phyloP scores from a whole-genome alignment of 2,888 invertebrate genomes.

The Sipha maydis region DNA sequence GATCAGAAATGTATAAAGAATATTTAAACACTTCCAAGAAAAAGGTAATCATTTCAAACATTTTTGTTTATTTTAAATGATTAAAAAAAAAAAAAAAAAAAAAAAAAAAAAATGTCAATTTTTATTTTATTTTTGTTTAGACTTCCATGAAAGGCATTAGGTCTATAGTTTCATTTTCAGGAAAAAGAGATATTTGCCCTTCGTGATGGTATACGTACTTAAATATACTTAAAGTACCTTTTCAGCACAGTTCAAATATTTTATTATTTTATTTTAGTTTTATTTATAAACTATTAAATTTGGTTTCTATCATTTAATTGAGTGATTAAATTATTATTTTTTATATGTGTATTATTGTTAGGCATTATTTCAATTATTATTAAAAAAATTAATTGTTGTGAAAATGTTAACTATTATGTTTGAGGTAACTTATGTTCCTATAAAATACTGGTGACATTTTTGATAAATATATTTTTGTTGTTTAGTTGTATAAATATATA shows the following conservation, averaged over 20 bases:
- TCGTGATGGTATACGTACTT: conserved; percentile 49
- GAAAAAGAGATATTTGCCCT: conserved; percentile 60
- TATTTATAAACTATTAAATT: conserved; percentile 14
- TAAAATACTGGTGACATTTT: conserved; percentile 49
- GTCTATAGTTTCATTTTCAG: conserved; percentile 83
- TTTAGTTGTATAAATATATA: conserved; percentile 27
- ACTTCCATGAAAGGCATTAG: conserved; percentile 87
- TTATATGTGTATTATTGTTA: conserved; percentile 12
- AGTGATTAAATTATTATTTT: conserved; percentile 43
- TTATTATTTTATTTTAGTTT: conserved; percentile 24
- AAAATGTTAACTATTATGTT: conserved; percentile 56
- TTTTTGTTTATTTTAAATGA: conserved; percentile 38
- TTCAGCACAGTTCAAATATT: conserved; percentile 50
- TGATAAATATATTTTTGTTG: conserved; percentile 55
- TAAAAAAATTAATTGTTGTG: conserved; percentile 35
- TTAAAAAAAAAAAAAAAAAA: background rate
- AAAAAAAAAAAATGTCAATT: background rate
- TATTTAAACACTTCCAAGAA: conserved; percentile 95
- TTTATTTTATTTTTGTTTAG: conserved; percentile 70
- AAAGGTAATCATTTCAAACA: conserved; percentile 76
- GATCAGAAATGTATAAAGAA: conserved; percentile 99
- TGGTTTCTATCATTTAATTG: conserved; percentile 19
- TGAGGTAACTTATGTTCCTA: conserved; percentile 58
- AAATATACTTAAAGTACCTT: conserved; percentile 44
- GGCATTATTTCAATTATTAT: conserved; percentile 34